Evolutionary conservation across 2,888 invertebrate species (phyloP).

Genomic region (Branchellion lobata): DNA sequence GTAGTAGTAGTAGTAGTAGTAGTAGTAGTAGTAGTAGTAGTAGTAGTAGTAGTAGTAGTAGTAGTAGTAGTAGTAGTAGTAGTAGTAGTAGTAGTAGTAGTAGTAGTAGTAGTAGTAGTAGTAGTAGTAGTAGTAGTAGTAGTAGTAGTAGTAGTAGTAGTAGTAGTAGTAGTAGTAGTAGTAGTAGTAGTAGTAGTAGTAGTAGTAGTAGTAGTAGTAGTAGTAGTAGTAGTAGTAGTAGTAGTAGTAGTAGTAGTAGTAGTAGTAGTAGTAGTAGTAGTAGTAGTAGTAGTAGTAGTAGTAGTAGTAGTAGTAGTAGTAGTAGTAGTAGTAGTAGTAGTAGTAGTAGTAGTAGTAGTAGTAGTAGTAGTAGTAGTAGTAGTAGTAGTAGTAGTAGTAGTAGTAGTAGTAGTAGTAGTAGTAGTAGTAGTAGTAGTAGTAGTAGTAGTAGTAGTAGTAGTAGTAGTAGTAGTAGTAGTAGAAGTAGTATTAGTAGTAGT

Average conservation of each 20-base stretch:
- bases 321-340: constrained; percentile 7
- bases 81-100: constrained; percentile 3
- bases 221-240: too few species aligned
- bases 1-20: background rate
- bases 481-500: background rate
- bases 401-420: too few species aligned
- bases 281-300: constrained; percentile 8
- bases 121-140: constrained; percentile 8
- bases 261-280: constrained; percentile 3
- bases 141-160: constrained; percentile 8
- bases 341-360: constrained; percentile 5
- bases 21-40: background rate
- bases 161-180: constrained; percentile 9
- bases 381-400: too few species aligned
- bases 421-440: background rate
- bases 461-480: background rate
- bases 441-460: background rate
- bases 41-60: background rate
- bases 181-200: background rate
- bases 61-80: background rate
- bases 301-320: constrained; percentile 8
- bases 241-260: background rate
- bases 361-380: too few species aligned
- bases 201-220: background rate
- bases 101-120: constrained; percentile 8